phyloP scores from a whole-genome alignment of 2,888 invertebrate genomes.

The Polymixis lichenea region DNA sequence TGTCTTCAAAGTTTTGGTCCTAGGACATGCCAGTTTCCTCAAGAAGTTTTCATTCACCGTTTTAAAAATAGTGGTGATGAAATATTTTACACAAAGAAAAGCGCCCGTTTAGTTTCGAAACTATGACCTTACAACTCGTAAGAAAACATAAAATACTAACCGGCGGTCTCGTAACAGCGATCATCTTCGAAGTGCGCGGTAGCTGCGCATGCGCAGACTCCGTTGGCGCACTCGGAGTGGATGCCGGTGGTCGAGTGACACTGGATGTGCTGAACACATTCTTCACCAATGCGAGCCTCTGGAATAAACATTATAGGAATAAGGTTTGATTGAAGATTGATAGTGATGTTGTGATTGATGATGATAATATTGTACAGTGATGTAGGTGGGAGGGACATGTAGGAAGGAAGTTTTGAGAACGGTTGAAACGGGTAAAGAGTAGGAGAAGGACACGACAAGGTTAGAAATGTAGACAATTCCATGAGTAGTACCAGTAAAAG shows the following conservation, averaged over 20 bases:
- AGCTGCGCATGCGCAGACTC: slow-evolving; percentile 81
- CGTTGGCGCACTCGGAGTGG: slow-evolving; percentile 82
- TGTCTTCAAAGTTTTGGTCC: too few species aligned
- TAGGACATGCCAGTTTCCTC: too few species aligned
- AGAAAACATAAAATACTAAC: slow-evolving; percentile 69
- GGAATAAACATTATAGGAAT: slow-evolving; percentile 56
- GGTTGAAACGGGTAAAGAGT: too few species aligned
- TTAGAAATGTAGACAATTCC: neutral
- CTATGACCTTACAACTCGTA: too few species aligned
- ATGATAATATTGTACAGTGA: too few species aligned
- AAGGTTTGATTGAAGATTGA: neutral
- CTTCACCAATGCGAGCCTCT: slow-evolving; percentile 86
- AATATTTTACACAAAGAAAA: too few species aligned
- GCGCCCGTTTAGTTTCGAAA: too few species aligned
- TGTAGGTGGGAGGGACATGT: too few species aligned
- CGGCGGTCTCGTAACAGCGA: slow-evolving; percentile 86
- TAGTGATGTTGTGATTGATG: too few species aligned
- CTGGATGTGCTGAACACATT: slow-evolving; percentile 85
- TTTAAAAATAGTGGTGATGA: too few species aligned
- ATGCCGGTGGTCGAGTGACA: slow-evolving; percentile 87
- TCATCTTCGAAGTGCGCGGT: slow-evolving; percentile 84
- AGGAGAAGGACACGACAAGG: neutral
- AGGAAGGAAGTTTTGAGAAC: neutral
- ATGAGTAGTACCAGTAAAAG: too few species aligned
- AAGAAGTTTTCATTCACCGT: too few species aligned